These are phyloP conservation scores for Patella caerulea DNA, from an alignment of 2,888 invertebrate genomes.

Conservation along the genomic window DNA sequence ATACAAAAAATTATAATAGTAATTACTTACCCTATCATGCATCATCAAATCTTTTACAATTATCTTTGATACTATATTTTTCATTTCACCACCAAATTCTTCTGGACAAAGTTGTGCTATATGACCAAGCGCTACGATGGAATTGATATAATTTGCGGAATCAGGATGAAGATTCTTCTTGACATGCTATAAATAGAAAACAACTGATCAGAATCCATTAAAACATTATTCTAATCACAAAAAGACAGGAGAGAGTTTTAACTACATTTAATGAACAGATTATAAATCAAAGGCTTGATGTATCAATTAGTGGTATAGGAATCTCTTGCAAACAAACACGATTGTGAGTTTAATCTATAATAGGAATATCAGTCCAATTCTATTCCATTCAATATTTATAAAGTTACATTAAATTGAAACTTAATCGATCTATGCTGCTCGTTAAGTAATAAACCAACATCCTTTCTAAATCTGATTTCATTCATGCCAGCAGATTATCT, in stretches of 20 bases:
- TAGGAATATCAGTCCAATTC: too few species aligned
- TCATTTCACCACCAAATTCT: constrained; percentile 89
- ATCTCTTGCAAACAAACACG: too few species aligned
- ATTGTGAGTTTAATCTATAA: too few species aligned
- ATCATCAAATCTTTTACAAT: constrained; percentile 96
- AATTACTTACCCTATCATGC: constrained; percentile 72
- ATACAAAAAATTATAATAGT: too few species aligned
- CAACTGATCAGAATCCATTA: background rate
- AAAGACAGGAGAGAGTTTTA: background rate
- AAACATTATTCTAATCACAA: background rate
- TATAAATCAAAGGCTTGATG: background rate
- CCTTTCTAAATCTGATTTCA: too few species aligned
- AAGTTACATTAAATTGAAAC: too few species aligned
- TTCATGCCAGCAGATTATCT: too few species aligned
- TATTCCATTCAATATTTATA: too few species aligned
- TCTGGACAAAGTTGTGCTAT: constrained; percentile 93
- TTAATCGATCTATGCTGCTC: too few species aligned
- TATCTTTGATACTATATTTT: constrained; percentile 91
- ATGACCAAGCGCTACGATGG: constrained; percentile 94
- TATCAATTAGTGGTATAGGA: too few species aligned
- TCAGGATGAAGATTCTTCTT: constrained; percentile 75
- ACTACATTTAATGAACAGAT: background rate
- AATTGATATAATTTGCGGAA: constrained; percentile 86
- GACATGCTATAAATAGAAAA: constrained; percentile 63
- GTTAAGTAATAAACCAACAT: too few species aligned